Evolutionary conservation across 2,888 invertebrate genomes (phyloP), one percentile per base, ranked within the genome.

Genomic region (Coremacera marginata): DNA sequence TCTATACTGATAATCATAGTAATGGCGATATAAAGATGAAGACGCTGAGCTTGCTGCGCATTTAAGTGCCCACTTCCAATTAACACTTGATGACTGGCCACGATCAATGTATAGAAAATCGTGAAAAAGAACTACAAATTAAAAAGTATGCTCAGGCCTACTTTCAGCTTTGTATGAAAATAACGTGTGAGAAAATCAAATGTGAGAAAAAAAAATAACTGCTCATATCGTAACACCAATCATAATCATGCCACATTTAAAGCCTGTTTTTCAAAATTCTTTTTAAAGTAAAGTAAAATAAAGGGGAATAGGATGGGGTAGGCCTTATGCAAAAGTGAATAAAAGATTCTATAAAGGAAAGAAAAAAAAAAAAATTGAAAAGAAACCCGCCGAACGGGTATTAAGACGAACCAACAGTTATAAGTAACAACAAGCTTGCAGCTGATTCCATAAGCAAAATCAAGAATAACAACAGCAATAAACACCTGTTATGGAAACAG

Each of bases 401-500:
- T 7, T 25, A 44, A 3, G 22, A 67, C 14, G 11, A 7, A 51
- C 25, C 68, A 16, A 51, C 68, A 68, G 68, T 68, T 68, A 68
- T 25, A 25, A 31, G n/a, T 8, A 16, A 14, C 34, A 16, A 34
- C 16, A 27, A 63, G n/a, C n/a, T 63, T 63, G 63, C 63, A 63
- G 63, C 63, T 34, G 63, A 63, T 63, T 34, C 63, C 63, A 5
- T 16, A 16, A 63, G 8, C 55, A n/a, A n/a, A 22, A 63, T 3
- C 1, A n/a, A 9, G 34, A 14, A 63, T n/a, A 19, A 25, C 25
- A 62, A 62, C 34, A 37, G 49, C 37, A 67, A 67, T n/a, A 49
- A 51, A 68, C 68, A 68, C 68, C 68, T 68, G 68, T 68, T 68
- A 49, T 51, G 68, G 51, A 14, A 51, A 51, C 82, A 79, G 82